Base-by-base conservation (phyloP, 2,888 invertebrate species). In the Lycocerus yunnanus region DNA sequence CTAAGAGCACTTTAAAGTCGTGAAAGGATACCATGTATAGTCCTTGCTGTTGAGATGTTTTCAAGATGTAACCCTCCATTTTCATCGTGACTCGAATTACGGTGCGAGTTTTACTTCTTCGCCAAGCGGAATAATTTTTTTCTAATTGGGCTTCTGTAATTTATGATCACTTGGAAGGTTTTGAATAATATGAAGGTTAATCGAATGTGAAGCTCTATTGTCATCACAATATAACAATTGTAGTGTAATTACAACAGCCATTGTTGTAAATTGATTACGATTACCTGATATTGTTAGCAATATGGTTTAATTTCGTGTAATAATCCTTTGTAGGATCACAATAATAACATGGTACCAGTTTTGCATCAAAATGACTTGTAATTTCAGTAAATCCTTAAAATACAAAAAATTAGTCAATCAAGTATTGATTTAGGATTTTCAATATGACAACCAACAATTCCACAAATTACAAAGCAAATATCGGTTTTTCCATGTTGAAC, bases 1-100 rank as follows among this genome's bases (percentile, higher is more conserved):
- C 59, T 14, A 43, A 73, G 66, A 60, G 73, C 60, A 69, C 73
- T 73, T 69, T 59, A 66, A 65, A 73, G 69, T 73, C 18, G 61
- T 20, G 18, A 63, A 63, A 18, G 43, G 43, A 43, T 43, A 43
- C 20, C 61, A 18, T 63, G 18, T 63, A 63, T 63, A 63, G n/a
- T 63, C 60, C 16, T 16, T 60, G 60, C 60, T 15, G n/a, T 20
- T 63, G 61, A 63, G 18, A 18, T 20, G 61, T 63, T 63, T 63
- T 15, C 61, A 63, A 15, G 61, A 18, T 15, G 15, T 18, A n/a
- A 20, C 6, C 20, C 18, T 63, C 15, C 16, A 63, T 20, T 63
- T 63, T 63, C 43, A 5, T 43, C 43, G 6, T n/a, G 43, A 43
- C n/a, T 43, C 43, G 43, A 43, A 43, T 43, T 43, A 43, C 43